Evolutionary conservation across 2,888 invertebrate species (phyloP).

Genomic region (Ectemnius lituratus): DNA sequence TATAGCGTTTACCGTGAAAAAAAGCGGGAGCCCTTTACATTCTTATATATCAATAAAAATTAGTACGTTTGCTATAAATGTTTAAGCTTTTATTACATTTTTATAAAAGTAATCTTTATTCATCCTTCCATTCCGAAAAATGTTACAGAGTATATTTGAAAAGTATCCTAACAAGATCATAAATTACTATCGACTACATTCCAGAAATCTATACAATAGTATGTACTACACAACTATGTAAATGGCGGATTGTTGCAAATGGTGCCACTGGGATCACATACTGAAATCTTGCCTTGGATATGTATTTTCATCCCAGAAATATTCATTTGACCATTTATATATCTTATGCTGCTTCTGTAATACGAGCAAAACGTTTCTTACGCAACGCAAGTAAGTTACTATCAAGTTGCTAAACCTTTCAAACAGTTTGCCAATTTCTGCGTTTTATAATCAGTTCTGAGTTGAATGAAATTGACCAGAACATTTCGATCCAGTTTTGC

Average conservation of each 20-base stretch:
- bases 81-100: constrained; percentile 46
- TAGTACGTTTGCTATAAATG: constrained; percentile 64
- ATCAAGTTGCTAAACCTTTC: constrained; percentile 76
- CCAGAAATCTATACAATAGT: too few relatives aligned
- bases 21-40: constrained; percentile 25
- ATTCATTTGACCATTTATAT: too few relatives aligned
- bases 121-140: constrained; percentile 11
- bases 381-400: not conserved
- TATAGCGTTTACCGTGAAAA: constrained; percentile 24
- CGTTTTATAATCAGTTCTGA: constrained; percentile 95
- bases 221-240: too few relatives aligned
- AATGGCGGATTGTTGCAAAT: too few relatives aligned
- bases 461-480: constrained; percentile 94
- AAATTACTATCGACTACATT: too few relatives aligned
- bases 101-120: constrained; percentile 24
- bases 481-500: constrained; percentile 93
- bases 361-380: too few relatives aligned
- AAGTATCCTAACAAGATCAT: too few relatives aligned
- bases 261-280: too few relatives aligned
- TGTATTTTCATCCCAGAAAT: not conserved
- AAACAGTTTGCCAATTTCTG: constrained; percentile 85
- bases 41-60: constrained; percentile 56
- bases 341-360: too few relatives aligned
- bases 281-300: not conserved
- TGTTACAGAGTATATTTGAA: not conserved